Evolutionary conservation across 1,140 invertebrate species (phyloP), one percentile per base, ranked within the genome.

Genomic region (Littorina saxatilis): DNA sequence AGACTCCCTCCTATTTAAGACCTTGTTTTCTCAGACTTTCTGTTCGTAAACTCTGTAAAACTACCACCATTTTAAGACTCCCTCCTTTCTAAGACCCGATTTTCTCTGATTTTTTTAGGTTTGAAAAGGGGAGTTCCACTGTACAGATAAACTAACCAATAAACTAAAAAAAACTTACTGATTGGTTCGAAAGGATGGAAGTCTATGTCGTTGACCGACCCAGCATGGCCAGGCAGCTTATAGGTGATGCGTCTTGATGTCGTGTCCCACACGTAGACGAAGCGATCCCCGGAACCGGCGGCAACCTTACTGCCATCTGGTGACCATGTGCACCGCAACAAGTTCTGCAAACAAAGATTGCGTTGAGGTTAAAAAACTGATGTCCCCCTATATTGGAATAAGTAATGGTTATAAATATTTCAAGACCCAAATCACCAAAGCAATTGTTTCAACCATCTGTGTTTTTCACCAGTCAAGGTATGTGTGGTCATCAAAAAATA

Each of bases 231-330:
- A 0, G 99, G 99, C 76, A 99, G 93, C 93, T 99, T 99, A 92
- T 99, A 99, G 3, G 99, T 91, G 87, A 99, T 97, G 76, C 96
- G 94, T 63, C 98, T 93, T 5, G 92, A 88, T 2, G 96, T 97
- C 2, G 97, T 98, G 92, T 99, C 98, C 98, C 98, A 99, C 68
- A 99, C 94, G 91, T 99, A 99, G 13, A 99, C 96, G 93, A 96
- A 98, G 68, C 99, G 94, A 92, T 99, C 99, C 3, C 98, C 96
- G 13, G 98, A 99, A 0, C 99, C 99, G 0, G 96, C 96, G 3
- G 96, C 95, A 40, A 98, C 95, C 75, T 92, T 91, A 68, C 95
- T 95, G 89, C 97, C 97, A 94, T 97, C 95, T 1, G 95, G 94
- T 0, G 97, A 96, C 98, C 98, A 99, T 0, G 95, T 93, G 92